phyloP scores from a whole-genome alignment of 1,140 invertebrate species.

The Tetraneura akinire region DNA sequence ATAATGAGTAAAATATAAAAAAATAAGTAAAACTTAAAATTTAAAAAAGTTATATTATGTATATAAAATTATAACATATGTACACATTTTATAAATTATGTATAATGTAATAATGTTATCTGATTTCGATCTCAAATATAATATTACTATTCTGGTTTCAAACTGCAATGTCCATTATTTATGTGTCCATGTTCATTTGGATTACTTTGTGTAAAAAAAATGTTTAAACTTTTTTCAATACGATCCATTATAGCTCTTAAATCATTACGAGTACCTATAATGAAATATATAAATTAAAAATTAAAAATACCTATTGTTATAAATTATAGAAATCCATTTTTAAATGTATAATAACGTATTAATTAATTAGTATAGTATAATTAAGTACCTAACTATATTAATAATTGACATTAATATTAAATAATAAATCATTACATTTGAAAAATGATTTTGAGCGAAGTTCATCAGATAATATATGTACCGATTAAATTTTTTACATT shows the following conservation, averaged over 20 bases:
- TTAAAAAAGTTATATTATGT: not conserved
- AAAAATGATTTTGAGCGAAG: too few relatives aligned
- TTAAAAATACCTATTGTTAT: too few relatives aligned
- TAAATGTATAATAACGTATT: too few relatives aligned
- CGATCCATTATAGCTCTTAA: constrained; percentile 24
- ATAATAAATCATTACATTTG: too few relatives aligned
- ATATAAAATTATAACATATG: not conserved
- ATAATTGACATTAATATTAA: too few relatives aligned
- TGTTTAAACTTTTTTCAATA: constrained; percentile 43
- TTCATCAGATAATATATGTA: too few relatives aligned
- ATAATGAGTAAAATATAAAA: not conserved
- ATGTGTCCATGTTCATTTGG: not conserved
- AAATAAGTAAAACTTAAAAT: not conserved
- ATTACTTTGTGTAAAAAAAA: not conserved
- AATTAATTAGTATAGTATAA: too few relatives aligned
- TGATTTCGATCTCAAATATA: not conserved
- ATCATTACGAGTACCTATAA: constrained; percentile 45
- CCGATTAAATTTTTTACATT: too few relatives aligned
- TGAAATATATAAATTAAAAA: not conserved
- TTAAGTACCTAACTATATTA: too few relatives aligned
- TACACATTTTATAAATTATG: too few relatives aligned
- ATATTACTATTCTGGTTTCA: constrained; percentile 37
- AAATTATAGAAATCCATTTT: not conserved
- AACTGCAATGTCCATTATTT: constrained; percentile 26
- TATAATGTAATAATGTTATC: not conserved